These are phyloP conservation scores for Volucella bombylans DNA, from an alignment of 2,888 invertebrate genomes.

Conservation along the genomic window DNA sequence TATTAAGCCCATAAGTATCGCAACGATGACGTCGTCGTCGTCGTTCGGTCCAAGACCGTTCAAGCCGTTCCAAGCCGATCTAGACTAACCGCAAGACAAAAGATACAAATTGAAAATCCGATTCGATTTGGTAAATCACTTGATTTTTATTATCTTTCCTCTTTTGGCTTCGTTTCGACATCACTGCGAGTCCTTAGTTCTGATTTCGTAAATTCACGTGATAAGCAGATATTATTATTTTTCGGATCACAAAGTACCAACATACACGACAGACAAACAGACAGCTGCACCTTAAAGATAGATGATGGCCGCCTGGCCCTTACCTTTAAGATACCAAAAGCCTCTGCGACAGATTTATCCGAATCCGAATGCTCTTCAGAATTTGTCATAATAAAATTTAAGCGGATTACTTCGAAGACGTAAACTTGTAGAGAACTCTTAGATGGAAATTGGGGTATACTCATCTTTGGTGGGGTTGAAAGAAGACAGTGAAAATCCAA, in stretches of 20 bases:
- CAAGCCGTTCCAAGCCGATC: slow-evolving; percentile 1
- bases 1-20: slow-evolving; percentile 54
- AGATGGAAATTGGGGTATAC: not conserved
- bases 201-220: slow-evolving; percentile 59
- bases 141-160: slow-evolving; percentile 52
- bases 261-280: slow-evolving; percentile 16
- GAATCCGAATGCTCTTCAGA: slow-evolving; percentile 65
- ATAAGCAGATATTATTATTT: slow-evolving; percentile 68
- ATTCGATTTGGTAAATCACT: slow-evolving; percentile 71
- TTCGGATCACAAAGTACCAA: slow-evolving; percentile 55
- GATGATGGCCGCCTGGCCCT: slow-evolving; percentile 39
- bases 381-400: slow-evolving; percentile 73
- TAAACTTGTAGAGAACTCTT: slow-evolving; percentile 26
- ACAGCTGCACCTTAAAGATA: slow-evolving; percentile 30
- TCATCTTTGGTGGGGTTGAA: not conserved
- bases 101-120: slow-evolving; percentile 68
- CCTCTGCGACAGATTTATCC: slow-evolving; percentile 59
- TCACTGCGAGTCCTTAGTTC: slow-evolving; percentile 8
- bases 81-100: not conserved
- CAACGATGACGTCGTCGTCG: slow-evolving; percentile 7
- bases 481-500: slow-evolving; percentile 10
- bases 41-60: slow-evolving; percentile 15
- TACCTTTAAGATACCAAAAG: slow-evolving; percentile 62
- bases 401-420: slow-evolving; percentile 67
- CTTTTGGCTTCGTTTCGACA: not conserved